Conservation (phyloP, 2,113 vertebrate species). For the Capreolus pygargus region DNA sequence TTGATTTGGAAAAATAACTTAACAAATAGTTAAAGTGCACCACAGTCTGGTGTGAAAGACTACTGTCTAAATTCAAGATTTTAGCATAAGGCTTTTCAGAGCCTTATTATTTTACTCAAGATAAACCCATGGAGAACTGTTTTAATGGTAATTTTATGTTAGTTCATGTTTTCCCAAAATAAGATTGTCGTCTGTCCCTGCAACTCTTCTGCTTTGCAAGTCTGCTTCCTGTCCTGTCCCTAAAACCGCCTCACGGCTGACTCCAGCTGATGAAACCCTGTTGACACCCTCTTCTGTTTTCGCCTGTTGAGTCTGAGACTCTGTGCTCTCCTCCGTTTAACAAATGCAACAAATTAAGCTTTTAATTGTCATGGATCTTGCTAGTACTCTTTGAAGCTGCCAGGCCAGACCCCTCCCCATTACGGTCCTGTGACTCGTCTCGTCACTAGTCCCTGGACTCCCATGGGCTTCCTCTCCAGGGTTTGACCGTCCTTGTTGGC, state of each 20-base stretch:
- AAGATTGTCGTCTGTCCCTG: not conserved
- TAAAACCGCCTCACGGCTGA: not conserved
- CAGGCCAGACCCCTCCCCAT: not conserved
- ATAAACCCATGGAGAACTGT: not conserved
- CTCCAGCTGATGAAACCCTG: not conserved
- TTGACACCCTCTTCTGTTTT: not conserved
- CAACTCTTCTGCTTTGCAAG: not conserved
- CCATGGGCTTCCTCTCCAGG: not conserved
- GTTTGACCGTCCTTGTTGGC: not conserved
- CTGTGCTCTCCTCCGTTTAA: not conserved
- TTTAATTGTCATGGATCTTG: not conserved
- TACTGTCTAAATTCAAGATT: not conserved
- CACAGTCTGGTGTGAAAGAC: not conserved
- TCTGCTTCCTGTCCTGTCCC: not conserved
- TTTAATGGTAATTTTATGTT: not conserved
- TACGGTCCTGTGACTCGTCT: not conserved
- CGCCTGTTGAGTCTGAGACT: not conserved
- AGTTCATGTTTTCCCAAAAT: not conserved
- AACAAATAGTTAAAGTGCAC: not conserved
- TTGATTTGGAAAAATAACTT: not conserved
- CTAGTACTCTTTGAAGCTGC: not conserved
- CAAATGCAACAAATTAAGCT: not conserved
- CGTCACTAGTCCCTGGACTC: not conserved
- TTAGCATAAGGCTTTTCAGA: not conserved
- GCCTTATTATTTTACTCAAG: not conserved